Evolutionary conservation across 2,113 vertebrate species (phyloP).

Genomic region (Brachypodius melanocephalos): DNA sequence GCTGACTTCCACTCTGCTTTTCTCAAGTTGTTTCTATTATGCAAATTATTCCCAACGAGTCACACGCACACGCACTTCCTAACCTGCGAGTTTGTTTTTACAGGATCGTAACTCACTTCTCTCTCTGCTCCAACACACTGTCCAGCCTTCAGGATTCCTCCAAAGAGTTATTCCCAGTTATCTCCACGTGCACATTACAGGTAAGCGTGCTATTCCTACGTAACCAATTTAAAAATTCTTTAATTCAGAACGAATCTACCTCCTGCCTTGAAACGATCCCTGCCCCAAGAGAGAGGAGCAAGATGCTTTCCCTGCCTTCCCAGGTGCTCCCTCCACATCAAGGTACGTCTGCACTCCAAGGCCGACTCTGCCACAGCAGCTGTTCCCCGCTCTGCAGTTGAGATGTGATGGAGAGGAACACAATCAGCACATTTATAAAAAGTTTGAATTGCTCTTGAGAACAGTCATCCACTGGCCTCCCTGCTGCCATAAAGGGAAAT

Average conservation of each 20-base stretch:
- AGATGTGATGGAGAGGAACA: background rate
- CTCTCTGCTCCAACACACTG: background rate
- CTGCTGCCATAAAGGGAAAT: constrained; percentile 15
- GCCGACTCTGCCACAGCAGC: accelerated
- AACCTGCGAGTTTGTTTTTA: background rate
- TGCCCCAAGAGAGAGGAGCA: background rate
- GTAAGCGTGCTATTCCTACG: background rate
- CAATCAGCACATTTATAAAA: background rate
- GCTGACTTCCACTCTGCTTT: background rate
- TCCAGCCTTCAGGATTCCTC: background rate
- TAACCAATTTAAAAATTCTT: background rate
- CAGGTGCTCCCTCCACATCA: background rate
- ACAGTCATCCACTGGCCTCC: background rate
- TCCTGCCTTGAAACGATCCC: background rate
- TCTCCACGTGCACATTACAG: background rate
- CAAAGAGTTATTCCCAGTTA: background rate
- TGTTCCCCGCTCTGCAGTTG: accelerated
- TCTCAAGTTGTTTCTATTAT: background rate
- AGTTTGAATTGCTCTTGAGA: background rate
- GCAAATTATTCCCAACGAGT: background rate
- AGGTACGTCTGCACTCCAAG: accelerated
- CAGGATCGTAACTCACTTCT: background rate
- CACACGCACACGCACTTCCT: background rate
- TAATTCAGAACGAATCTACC: background rate
- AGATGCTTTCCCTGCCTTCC: background rate